phyloP scores from a whole-genome alignment of 2,888 invertebrate genomes.

The Magallana nippona region DNA sequence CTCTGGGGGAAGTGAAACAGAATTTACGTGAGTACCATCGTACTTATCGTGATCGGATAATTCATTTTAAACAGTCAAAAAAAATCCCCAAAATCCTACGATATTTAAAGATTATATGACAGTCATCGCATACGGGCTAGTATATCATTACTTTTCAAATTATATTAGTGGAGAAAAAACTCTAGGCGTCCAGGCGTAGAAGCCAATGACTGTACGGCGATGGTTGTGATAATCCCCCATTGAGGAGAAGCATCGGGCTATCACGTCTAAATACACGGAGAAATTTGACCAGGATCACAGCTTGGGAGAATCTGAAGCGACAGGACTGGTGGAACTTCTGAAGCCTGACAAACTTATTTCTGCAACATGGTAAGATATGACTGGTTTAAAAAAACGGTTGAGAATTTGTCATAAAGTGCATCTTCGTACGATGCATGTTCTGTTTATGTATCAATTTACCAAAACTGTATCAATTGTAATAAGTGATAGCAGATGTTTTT shows the following conservation, averaged over 20 bases:
- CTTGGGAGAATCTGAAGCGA: no score
- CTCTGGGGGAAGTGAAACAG: background rate
- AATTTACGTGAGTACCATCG: background rate
- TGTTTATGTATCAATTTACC: no score
- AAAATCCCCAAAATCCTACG: background rate
- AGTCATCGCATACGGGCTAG: background rate
- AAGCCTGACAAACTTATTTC: no score
- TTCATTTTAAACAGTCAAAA: background rate
- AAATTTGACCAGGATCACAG: background rate
- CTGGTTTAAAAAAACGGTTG: no score
- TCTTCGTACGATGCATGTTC: no score
- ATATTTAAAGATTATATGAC: background rate
- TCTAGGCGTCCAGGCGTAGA: background rate
- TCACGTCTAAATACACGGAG: background rate
- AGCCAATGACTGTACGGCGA: background rate
- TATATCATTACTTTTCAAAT: background rate
- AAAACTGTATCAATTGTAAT: no score
- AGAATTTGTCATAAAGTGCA: no score
- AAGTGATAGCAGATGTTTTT: no score
- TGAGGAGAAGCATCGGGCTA: background rate
- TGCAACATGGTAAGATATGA: no score
- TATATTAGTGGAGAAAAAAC: background rate
- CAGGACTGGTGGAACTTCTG: no score
- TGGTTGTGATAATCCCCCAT: background rate
- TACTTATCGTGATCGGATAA: constrained; percentile 4